A percentile compares a stretch with the other conserved stretches of the same genome.
These are phyloP conservation scores for Scomber colias DNA, from an alignment of 2,113 vertebrate species.

Conservation along the genomic window DNA sequence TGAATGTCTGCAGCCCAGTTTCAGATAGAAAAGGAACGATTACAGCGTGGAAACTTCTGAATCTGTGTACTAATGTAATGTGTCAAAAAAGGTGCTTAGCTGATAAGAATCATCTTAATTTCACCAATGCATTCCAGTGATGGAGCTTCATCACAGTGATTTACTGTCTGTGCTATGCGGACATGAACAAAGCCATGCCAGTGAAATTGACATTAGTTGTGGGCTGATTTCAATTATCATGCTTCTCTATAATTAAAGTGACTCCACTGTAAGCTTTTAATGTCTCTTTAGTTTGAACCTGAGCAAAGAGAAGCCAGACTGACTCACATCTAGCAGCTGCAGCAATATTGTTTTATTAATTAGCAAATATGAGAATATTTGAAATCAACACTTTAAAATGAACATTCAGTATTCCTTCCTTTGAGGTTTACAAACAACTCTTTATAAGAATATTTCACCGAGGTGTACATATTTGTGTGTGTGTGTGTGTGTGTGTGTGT, in stretches of 20 bases:
- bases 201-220: too few relatives aligned
- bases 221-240: not conserved
- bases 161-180: too few relatives aligned
- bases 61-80: too few relatives aligned
- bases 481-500: constrained; percentile 14
- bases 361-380: not conserved
- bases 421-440: not conserved
- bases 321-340: not conserved
- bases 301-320: not conserved
- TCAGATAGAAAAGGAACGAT: too few relatives aligned
- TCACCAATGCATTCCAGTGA: too few relatives aligned
- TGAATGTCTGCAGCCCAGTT: too few relatives aligned
- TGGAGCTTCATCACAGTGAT: too few relatives aligned
- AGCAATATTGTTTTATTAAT: not conserved
- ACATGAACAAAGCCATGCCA: too few relatives aligned
- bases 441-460: not conserved
- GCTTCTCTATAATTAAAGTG: not conserved
- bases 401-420: not conserved
- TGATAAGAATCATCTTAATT: too few relatives aligned
- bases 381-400: constrained; percentile 2
- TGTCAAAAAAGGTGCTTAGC: too few relatives aligned
- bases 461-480: not conserved
- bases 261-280: not conserved
- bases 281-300: not conserved
- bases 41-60: too few relatives aligned